Conservation (phyloP, 2,113 vertebrate species). For the Anhinga anhinga region DNA sequence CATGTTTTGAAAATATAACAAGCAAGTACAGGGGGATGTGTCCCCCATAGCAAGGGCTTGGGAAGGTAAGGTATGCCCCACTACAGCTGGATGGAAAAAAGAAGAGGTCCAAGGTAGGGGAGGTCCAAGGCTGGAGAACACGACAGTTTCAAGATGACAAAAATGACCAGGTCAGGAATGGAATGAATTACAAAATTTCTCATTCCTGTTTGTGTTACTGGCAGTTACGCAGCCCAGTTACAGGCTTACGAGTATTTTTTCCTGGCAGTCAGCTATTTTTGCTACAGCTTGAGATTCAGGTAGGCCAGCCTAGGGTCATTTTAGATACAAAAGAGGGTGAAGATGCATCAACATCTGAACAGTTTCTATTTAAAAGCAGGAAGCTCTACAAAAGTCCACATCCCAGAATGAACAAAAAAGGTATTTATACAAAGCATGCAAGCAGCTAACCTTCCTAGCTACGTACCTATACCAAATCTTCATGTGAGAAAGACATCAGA, state of each 20-base stretch:
- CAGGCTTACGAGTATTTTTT: neutral
- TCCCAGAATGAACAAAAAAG: neutral
- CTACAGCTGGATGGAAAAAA: neutral
- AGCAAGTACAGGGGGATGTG: neutral
- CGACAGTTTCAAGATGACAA: neutral
- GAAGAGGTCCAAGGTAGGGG: neutral
- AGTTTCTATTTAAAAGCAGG: neutral
- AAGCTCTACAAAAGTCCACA: neutral
- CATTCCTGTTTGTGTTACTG: neutral
- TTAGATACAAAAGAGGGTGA: neutral
- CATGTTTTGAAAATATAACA: neutral
- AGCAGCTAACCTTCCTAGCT: neutral
- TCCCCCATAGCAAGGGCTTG: neutral
- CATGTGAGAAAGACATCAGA: neutral
- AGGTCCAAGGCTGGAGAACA: neutral
- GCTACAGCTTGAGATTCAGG: neutral
- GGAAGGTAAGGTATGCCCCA: neutral
- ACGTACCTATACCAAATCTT: neutral
- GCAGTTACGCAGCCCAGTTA: neutral
- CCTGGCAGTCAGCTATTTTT: conserved; percentile 1
- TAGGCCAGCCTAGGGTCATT: neutral
- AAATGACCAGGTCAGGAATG: neutral
- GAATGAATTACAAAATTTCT: neutral
- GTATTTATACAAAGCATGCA: neutral
- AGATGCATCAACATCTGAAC: neutral